These are phyloP conservation scores for Hypena proboscidalis DNA, from an alignment of 2,888 invertebrate species.

Conservation along the genomic window DNA sequence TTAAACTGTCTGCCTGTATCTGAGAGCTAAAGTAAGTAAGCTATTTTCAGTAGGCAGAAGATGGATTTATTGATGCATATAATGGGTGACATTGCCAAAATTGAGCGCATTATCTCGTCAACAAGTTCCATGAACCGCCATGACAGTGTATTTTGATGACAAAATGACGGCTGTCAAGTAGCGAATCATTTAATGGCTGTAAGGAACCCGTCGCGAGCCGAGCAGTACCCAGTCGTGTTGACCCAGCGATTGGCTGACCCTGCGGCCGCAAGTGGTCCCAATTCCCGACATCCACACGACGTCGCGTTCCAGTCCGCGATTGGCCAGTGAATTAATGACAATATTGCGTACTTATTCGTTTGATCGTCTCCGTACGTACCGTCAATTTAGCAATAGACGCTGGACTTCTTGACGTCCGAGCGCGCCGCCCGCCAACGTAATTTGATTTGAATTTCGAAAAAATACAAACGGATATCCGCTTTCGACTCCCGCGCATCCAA, in stretches of 20 bases:
- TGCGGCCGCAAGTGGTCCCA: slow-evolving; percentile 74
- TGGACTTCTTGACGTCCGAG: slow-evolving; percentile 40
- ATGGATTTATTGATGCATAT: too few species aligned
- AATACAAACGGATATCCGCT: slow-evolving; percentile 17
- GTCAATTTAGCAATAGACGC: slow-evolving; percentile 75
- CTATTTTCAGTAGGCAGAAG: too few species aligned
- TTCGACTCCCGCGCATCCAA: slow-evolving; percentile 20
- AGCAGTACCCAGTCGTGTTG: slow-evolving; percentile 58
- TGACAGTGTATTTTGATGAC: not conserved
- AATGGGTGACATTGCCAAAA: too few species aligned
- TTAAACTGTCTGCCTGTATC: too few species aligned
- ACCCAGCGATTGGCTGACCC: slow-evolving; percentile 72
- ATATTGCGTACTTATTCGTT: slow-evolving; percentile 75
- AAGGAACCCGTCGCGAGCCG: slow-evolving; percentile 27
- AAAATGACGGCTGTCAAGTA: slow-evolving; percentile 1
- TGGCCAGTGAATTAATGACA: slow-evolving; percentile 76
- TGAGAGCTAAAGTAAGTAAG: too few species aligned
- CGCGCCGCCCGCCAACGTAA: slow-evolving; percentile 29
- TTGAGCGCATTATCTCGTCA: not conserved
- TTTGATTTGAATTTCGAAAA: slow-evolving; percentile 45
- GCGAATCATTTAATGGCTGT: slow-evolving; percentile 3
- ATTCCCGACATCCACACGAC: slow-evolving; percentile 66
- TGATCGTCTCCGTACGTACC: slow-evolving; percentile 64
- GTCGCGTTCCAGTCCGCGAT: slow-evolving; percentile 57
- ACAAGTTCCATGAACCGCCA: not conserved